Base-by-base conservation (phyloP, 2,113 vertebrate genomes). In the Dipodomys merriami region DNA sequence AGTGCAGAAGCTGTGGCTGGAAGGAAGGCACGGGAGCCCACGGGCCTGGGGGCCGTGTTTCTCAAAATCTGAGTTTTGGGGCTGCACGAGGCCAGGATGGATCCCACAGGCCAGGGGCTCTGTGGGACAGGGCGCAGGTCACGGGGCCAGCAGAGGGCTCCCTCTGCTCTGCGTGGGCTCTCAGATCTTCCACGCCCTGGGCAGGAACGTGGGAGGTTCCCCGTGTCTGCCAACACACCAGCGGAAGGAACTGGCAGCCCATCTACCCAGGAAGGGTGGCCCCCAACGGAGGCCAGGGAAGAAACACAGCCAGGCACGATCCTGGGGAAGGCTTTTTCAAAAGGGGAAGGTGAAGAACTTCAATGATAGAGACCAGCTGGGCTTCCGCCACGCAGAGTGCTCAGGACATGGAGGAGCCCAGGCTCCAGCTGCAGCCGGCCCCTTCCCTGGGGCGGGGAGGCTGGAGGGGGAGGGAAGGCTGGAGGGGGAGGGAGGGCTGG, bases 121-220 rank as follows among this genome's bases (percentile, higher is more conserved):
- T 39, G 25, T 3, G 9, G 86, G 22, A 16, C 78, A 1, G 0
- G 2, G 0, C 16, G 35, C 76, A 7, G 84, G 62, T 30, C 19
- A n/a, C 2, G 7, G 22, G 2, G 64, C 29, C 6, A 46, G 69
- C 3, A 0, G 7, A 0, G 12, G 1, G 25, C 4, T 6, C 11
- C 33, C 33, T 27, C 4, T 1, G 10, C 44, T 8, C 53, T 22
- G 27, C 44, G 78, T 7, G 46, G 27, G 74, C 71, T 79, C 25
- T 57, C 1, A 6, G 12, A 2, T 23, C 20, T 16, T 11, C 60
- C 3, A 0, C 64, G 35, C 6, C 11, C 25, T 0, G 11, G 44
- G 0, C 10, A 27, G 1, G 49, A 7, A 7, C 0, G 5, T 27
- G 65, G 12, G 46, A 53, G 15, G 6, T 23, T 12, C 8, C 15